Conservation (phyloP, 2,113 vertebrate species). For the Gallinago undulata region DNA sequence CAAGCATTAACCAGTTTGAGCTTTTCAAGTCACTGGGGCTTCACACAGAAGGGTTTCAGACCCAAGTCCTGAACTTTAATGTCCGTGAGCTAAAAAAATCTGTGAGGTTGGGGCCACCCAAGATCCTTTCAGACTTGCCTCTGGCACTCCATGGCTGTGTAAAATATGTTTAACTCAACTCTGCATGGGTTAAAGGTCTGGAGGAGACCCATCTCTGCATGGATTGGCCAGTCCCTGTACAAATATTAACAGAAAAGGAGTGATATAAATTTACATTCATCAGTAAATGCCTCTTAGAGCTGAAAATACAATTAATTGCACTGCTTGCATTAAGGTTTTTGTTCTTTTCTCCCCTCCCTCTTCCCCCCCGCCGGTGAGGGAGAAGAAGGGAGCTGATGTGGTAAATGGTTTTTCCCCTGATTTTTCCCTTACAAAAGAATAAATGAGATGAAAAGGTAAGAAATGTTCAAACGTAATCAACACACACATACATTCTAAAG, state of each 20-base stretch:
- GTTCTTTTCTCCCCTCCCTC: background rate
- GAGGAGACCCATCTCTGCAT: background rate
- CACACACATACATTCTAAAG: slow-evolving; percentile 37
- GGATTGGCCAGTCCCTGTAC: background rate
- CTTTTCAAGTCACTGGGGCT: background rate
- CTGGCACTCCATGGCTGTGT: background rate
- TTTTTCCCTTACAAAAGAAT: slow-evolving; percentile 62
- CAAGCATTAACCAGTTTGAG: background rate
- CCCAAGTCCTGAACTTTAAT: background rate
- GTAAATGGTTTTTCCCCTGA: slow-evolving; percentile 23
- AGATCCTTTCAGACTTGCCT: background rate
- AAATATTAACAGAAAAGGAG: slow-evolving; percentile 4
- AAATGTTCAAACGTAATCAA: slow-evolving; percentile 67
- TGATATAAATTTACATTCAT: background rate
- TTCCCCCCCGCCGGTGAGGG: background rate
- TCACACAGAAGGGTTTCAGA: background rate
- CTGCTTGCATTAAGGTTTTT: background rate
- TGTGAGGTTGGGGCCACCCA: background rate
- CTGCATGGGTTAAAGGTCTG: background rate
- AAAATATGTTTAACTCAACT: background rate
- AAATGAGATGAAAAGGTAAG: slow-evolving; percentile 57
- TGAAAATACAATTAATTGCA: slow-evolving; percentile 41
- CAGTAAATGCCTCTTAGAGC: slow-evolving; percentile 22
- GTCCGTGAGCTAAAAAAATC: background rate
- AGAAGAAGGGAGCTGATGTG: slow-evolving; percentile 1